phyloP scores from a whole-genome alignment of 2,797 vertebrate species.

The Margarornis squamiger region DNA sequence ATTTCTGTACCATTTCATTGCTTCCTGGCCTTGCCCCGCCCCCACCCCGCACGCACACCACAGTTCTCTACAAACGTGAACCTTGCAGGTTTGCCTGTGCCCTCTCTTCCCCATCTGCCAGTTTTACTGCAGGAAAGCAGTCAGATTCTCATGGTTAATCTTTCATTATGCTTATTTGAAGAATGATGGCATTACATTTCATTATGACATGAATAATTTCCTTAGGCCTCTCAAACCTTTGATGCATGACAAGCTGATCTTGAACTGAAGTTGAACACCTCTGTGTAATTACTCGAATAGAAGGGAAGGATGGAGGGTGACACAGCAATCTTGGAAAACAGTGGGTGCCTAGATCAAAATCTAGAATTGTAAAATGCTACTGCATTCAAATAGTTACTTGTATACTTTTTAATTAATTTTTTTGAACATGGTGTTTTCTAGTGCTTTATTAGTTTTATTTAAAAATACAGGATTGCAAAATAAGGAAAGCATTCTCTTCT shows the following conservation, averaged over 20 bases:
- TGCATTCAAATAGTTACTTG: background rate
- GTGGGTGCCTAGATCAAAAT: background rate
- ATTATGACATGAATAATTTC: background rate
- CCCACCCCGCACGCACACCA: fast-evolving
- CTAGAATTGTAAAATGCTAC: background rate
- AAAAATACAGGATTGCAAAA: background rate
- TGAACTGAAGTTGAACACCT: conserved; percentile 5
- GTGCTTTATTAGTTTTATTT: background rate
- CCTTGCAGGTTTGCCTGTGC: background rate
- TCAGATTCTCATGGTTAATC: background rate
- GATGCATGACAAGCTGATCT: background rate
- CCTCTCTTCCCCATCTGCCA: background rate
- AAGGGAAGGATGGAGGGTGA: background rate
- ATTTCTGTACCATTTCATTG: background rate
- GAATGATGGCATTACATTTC: background rate
- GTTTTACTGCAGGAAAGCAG: background rate
- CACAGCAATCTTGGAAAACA: background rate
- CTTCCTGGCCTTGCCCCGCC: background rate
- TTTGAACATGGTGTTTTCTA: background rate
- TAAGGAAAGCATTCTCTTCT: background rate
- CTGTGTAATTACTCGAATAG: background rate
- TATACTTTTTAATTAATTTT: background rate
- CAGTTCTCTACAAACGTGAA: background rate
- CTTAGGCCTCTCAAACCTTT: background rate
- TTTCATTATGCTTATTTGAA: background rate